These are phyloP conservation scores for Coregonus clupeaformis DNA, from an alignment of 2,113 vertebrate species.

Conservation along the genomic window DNA sequence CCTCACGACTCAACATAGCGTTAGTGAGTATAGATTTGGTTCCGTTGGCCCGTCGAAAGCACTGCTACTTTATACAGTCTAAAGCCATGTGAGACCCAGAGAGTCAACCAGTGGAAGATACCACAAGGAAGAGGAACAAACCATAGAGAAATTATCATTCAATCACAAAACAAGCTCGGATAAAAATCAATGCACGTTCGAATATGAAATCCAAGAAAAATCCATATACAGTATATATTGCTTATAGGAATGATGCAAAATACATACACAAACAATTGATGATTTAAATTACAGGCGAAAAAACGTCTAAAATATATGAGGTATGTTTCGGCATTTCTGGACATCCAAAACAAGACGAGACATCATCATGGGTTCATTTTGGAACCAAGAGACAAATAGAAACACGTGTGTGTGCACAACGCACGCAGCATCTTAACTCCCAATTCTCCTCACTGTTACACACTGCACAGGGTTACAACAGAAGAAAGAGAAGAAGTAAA, in stretches of 20 bases:
- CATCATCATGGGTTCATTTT: not conserved
- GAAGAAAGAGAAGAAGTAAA: not conserved
- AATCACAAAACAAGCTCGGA: conserved; percentile 48
- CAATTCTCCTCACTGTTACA: conserved; percentile 18
- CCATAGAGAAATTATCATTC: conserved; percentile 33
- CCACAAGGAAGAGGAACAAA: conserved; percentile 32
- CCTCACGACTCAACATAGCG: conserved; percentile 27
- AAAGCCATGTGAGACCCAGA: conserved; percentile 45
- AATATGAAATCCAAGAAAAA: conserved; percentile 62
- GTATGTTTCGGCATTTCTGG: conserved; percentile 62
- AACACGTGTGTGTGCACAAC: conserved; percentile 5
- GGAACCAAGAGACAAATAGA: not conserved
- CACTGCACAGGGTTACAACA: conserved; percentile 32
- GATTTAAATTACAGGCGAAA: conserved; percentile 49
- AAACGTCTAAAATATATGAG: conserved; percentile 62
- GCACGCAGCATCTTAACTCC: conserved; percentile 31
- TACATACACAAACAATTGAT: conserved; percentile 54
- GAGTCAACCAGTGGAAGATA: conserved; percentile 41
- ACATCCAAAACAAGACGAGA: conserved; percentile 41
- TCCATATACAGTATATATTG: conserved; percentile 73
- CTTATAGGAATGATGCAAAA: conserved; percentile 63
- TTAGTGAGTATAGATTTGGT: conserved; percentile 57
- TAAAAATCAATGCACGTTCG: conserved; percentile 64
- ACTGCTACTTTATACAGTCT: conserved; percentile 68
- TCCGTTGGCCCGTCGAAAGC: conserved; percentile 47